Percentiles rank a stretch among this genome's conserved stretches.
Conservation (phyloP, 2,797 vertebrate genomes). For the Molossus alvarezi region DNA sequence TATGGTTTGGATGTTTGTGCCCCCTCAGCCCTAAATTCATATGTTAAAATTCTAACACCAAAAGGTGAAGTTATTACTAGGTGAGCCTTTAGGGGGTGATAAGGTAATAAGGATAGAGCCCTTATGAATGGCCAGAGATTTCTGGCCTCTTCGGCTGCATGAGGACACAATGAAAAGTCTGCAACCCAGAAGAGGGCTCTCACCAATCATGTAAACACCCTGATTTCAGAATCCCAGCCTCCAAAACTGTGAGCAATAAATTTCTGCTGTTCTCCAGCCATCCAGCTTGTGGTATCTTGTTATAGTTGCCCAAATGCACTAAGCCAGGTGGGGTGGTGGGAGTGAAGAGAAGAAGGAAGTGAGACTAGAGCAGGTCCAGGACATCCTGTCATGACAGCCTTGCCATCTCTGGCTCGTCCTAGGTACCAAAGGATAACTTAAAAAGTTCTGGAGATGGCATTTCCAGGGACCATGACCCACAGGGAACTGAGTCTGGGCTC, state of each 20-base stretch:
- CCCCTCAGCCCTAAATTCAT: not conserved
- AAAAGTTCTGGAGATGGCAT: not conserved
- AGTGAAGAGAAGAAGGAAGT: not conserved
- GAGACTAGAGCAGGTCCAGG: fast-evolving
- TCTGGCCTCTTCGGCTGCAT: not conserved
- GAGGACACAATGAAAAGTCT: not conserved
- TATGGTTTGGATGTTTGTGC: not conserved
- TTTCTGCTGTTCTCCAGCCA: not conserved
- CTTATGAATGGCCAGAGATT: not conserved
- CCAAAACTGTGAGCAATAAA: not conserved
- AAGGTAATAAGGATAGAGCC: not conserved
- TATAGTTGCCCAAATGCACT: not conserved
- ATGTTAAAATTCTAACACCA: not conserved
- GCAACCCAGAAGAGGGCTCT: not conserved
- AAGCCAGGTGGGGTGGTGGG: not conserved
- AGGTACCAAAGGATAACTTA: not conserved
- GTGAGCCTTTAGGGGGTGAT: not conserved
- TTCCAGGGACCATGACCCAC: not conserved
- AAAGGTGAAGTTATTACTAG: not conserved
- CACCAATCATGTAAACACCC: not conserved
- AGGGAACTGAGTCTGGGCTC: not conserved
- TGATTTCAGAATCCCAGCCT: not conserved
- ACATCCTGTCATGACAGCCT: fast-evolving
- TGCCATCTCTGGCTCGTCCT: not conserved
- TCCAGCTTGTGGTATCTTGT: not conserved